These are phyloP conservation scores for Drosophila saltans DNA, from an alignment of 1,140 invertebrate species.

Conservation along the genomic window DNA sequence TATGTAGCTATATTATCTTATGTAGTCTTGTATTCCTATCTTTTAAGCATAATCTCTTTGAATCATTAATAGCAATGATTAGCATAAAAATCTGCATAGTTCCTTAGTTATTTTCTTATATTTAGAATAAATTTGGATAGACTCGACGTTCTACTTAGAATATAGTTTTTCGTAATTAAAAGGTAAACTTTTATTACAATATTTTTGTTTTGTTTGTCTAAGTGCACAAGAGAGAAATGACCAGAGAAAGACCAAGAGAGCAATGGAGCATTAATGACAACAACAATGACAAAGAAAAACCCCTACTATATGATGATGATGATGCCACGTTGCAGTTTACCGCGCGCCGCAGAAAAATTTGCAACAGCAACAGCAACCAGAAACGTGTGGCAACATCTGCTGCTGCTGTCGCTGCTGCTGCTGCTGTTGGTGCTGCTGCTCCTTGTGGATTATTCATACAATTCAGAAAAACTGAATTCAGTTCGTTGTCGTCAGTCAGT, in stretches of 20 bases:
- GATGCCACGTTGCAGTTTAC: constrained; percentile 69
- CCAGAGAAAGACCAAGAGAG: constrained; percentile 36
- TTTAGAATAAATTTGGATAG: too few relatives aligned
- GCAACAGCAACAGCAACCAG: constrained; percentile 27
- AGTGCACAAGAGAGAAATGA: constrained; percentile 19
- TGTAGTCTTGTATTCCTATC: too few relatives aligned
- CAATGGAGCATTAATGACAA: constrained; percentile 27
- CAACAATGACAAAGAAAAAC: constrained; percentile 36
- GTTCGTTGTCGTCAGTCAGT: constrained; percentile 78
- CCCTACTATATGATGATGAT: constrained; percentile 32
- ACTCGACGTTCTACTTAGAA: too few relatives aligned
- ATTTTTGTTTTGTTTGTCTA: neutral
- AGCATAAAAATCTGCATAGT: too few relatives aligned
- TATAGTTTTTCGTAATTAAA: too few relatives aligned
- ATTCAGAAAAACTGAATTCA: constrained; percentile 48
- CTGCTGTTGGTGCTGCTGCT: constrained; percentile 37
- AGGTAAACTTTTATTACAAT: too few relatives aligned
- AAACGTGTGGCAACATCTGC: constrained; percentile 69
- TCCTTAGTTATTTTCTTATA: too few relatives aligned
- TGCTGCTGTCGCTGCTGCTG: constrained; percentile 43
- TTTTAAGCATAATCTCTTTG: too few relatives aligned
- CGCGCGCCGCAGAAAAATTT: constrained; percentile 47
- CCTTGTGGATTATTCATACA: constrained; percentile 41
- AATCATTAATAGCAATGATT: too few relatives aligned
- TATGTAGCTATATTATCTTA: too few relatives aligned